phyloP scores from a whole-genome alignment of 2,113 vertebrate genomes.

The Oncorhynchus keta region DNA sequence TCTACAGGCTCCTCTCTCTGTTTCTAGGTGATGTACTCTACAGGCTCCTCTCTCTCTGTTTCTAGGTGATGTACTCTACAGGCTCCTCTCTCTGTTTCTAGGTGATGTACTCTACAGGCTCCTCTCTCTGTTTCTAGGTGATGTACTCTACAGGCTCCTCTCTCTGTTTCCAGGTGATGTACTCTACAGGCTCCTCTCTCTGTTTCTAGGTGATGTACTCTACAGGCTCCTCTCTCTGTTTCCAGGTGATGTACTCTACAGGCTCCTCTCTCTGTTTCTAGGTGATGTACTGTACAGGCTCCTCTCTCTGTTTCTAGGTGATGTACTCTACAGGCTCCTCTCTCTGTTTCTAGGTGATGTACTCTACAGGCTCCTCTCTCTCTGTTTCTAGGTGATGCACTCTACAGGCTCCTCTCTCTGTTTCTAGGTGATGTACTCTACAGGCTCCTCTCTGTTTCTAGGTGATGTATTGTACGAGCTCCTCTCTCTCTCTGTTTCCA shows the following conservation, averaged over 20 bases:
- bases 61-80: conserved; percentile 89
- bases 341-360: too few species aligned
- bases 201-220: conserved; percentile 82
- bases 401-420: conserved; percentile 26
- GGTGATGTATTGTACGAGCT: conserved; percentile 92
- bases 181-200: conserved; percentile 82
- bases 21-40: conserved; percentile 49
- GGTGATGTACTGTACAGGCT: neutral
- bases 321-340: too few species aligned
- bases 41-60: conserved; percentile 74
- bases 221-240: conserved; percentile 76
- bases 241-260: too few species aligned
- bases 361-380: conserved; percentile 24
- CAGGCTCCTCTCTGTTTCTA: conserved; percentile 72
- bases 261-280: conserved; percentile 37
- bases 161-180: conserved; percentile 72
- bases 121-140: conserved; percentile 60
- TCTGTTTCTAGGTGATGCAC: conserved; percentile 37
- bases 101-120: too few species aligned
- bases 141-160: conserved; percentile 24
- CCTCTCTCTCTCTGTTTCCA: conserved; percentile 52
- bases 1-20: conserved; percentile 38
- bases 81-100: conserved; percentile 69
- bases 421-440: conserved; percentile 82
- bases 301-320: neutral